Conservation (phyloP, 2,113 vertebrate genomes). For the Bostrychus sinensis region DNA sequence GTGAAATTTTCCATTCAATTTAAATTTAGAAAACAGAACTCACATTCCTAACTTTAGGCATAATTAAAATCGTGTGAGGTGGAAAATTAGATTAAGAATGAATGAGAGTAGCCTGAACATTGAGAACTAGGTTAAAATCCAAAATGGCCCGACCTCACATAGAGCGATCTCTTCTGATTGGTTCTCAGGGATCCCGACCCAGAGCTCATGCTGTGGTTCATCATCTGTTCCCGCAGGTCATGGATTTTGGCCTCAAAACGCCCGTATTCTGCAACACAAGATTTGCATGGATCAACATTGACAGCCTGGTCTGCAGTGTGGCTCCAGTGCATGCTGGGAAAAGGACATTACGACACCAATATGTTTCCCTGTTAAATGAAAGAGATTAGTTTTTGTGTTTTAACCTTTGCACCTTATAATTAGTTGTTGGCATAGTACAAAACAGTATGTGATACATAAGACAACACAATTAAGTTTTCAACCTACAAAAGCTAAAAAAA, state of each 20-base stretch:
- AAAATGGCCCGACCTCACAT: slow-evolving; percentile 87
- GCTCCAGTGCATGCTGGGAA: slow-evolving; percentile 1
- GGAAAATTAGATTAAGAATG: not conserved
- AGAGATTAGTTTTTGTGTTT: not conserved
- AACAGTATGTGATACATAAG: no score
- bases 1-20: not conserved
- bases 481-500: no score
- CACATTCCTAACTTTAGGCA: not conserved
- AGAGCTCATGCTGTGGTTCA: slow-evolving; percentile 99
- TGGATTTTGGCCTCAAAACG: slow-evolving; percentile 99
- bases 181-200: slow-evolving; percentile 95
- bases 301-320: slow-evolving; percentile 5
- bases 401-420: no score
- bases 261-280: slow-evolving; percentile 87
- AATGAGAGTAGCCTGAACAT: slow-evolving; percentile 1
- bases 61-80: not conserved
- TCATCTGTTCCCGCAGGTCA: slow-evolving; percentile 98
- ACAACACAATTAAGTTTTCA: no score
- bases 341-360: not conserved
- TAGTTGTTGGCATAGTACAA: not conserved
- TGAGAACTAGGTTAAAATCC: slow-evolving; percentile 7
- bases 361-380: not conserved
- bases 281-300: slow-evolving; percentile 21
- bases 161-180: slow-evolving; percentile 96
- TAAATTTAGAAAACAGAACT: not conserved